Base-by-base conservation (phyloP, 2,797 vertebrate genomes). In the Enteromius anoplus region DNA sequence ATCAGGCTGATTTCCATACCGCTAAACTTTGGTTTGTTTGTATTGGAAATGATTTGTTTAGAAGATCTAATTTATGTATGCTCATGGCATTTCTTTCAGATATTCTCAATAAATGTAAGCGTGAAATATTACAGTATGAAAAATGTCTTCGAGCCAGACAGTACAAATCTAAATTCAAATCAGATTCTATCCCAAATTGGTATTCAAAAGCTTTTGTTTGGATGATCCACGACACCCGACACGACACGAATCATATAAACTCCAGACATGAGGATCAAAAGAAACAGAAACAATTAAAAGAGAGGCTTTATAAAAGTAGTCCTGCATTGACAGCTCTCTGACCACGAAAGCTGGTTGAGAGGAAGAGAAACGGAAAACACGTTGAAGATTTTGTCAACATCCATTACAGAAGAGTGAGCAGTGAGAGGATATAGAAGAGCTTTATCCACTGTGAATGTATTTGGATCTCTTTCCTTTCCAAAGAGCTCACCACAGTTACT, bases 401-500 rank as follows among this genome's bases (percentile, higher is more conserved):
- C 70, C 23, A 71, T 80, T 75, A 53, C 80, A 65, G 80, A 40
- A 81, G 42, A 81, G 55, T 51, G 69, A 73, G 29, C 69, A 73
- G 80, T 51, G 47, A 62, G 49, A 75, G 29, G n/a, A 81, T 51
- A 51, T 62, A 62, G 26, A 1, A 51, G 42, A 65, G 80, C 21
- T 64, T 55, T 72, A 40, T 65, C 34, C 73, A 23, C 21, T 42
- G 34, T 76, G 53, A 76, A 55, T 75, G 51, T 55, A 60, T 76
- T 58, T 60, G 34, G 53, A 75, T 76, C n/a, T 26, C 55, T 77
- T 60, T 78, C 75, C 76, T 82, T 80, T 87, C 85, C 76, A 64
- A 68, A 65, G 42, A 29, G 65, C 81, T 78, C 84, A 85, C 84
- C 89, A 88, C 89, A 86, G 85, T 86, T 80, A 87, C 87, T 88